phyloP scores from a whole-genome alignment of 2,113 vertebrate species.

The Campylorhamphus procurvoides region DNA sequence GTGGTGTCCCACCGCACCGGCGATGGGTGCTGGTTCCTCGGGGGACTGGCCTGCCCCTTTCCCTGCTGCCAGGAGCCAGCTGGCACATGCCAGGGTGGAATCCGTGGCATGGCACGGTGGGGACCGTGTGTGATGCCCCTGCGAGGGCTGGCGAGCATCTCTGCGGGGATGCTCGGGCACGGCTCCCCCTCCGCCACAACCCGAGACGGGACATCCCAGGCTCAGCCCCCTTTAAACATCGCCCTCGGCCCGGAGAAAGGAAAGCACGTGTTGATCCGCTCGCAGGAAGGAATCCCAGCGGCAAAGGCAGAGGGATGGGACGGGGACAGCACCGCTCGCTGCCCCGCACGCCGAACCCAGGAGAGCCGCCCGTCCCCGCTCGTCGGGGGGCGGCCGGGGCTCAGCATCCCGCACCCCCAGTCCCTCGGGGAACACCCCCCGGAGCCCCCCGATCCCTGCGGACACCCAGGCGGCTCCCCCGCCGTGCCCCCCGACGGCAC shows the following conservation, averaged over 20 bases:
- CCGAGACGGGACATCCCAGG: not conserved
- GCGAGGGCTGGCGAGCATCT: not conserved
- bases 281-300: not conserved
- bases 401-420: not conserved
- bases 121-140: rapidly evolving
- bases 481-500: not conserved
- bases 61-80: rapidly evolving
- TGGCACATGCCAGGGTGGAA: not conserved
- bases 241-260: not conserved
- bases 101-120: not conserved
- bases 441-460: not conserved
- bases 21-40: rapidly evolving
- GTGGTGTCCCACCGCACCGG: not conserved
- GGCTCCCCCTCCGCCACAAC: not conserved
- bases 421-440: not conserved
- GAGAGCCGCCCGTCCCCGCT: not conserved
- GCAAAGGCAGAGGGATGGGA: not conserved
- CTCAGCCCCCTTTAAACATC: not conserved
- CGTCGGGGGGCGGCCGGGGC: not conserved
- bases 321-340: not conserved
- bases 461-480: not conserved
- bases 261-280: conserved; percentile 29
- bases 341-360: not conserved
- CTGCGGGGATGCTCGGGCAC: not conserved
- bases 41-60: not conserved